These are phyloP conservation scores for Hirtodrosophila alboralis DNA, from an alignment of 2,888 invertebrate genomes.

Conservation along the genomic window DNA sequence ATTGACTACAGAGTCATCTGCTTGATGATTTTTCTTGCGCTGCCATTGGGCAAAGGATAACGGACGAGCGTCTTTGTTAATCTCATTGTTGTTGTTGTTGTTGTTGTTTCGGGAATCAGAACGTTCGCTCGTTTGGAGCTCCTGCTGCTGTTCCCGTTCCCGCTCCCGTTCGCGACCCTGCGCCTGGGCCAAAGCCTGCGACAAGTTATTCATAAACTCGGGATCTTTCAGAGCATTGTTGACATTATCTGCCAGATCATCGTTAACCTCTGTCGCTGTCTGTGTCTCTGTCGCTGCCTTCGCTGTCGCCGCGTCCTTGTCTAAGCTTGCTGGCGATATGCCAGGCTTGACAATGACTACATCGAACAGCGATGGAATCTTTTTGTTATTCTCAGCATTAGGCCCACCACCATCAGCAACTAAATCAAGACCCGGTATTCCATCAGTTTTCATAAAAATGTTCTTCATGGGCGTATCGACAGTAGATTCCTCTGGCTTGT, in stretches of 20 bases:
- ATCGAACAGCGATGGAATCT: conserved; percentile 80
- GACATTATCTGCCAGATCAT: conserved; percentile 55
- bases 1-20: not conserved
- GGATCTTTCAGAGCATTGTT: conserved; percentile 80
- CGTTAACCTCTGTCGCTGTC: conserved; percentile 1
- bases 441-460: conserved; percentile 82
- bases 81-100: conserved; percentile 15
- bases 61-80: conserved; percentile 34
- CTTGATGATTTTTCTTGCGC: conserved; percentile 55
- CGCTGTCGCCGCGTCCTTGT: not conserved
- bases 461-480: conserved; percentile 58
- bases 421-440: conserved; percentile 90
- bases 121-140: conserved; percentile 21
- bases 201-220: conserved; percentile 79
- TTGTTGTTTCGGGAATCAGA: conserved; percentile 17
- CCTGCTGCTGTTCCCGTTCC: conserved; percentile 34
- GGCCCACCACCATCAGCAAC: conserved; percentile 84
- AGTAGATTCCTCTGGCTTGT: not conserved
- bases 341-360: conserved; percentile 71
- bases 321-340: conserved; percentile 7
- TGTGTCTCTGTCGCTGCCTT: not conserved
- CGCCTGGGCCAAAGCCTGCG: conserved; percentile 78
- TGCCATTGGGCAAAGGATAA: conserved; percentile 76
- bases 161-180: conserved; percentile 60
- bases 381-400: conserved; percentile 37